A percentile compares a stretch with the other conserved stretches of the same genome.
These are phyloP conservation scores for Cecidostiba fungosa DNA, from an alignment of 2,888 invertebrate genomes.

Conservation along the genomic window DNA sequence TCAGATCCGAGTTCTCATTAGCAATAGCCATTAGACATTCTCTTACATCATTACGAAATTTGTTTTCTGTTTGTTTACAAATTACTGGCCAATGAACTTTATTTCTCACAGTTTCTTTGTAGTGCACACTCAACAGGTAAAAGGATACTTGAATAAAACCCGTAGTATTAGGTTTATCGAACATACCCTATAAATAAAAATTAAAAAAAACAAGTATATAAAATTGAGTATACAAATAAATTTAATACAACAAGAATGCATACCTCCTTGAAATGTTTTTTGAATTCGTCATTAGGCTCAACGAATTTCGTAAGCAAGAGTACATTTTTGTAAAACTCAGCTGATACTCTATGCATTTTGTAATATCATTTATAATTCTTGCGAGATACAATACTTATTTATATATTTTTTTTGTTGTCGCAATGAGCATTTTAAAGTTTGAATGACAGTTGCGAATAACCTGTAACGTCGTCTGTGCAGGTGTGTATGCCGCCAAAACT, in stretches of 20 bases:
- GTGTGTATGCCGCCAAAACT: slow-evolving; percentile 47
- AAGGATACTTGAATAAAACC: slow-evolving; percentile 75
- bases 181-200: slow-evolving; percentile 74
- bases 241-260: not conserved
- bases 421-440: not conserved
- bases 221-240: slow-evolving; percentile 24
- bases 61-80: slow-evolving; percentile 75
- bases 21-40: slow-evolving; percentile 72
- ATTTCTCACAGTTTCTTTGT: slow-evolving; percentile 72
- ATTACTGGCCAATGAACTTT: slow-evolving; percentile 75
- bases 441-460: slow-evolving; percentile 17
- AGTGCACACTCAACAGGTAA: slow-evolving; percentile 74
- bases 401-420: not conserved
- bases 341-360: slow-evolving; percentile 65
- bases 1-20: slow-evolving; percentile 73
- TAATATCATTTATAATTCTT: not conserved
- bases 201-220: not conserved
- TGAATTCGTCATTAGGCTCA: slow-evolving; percentile 73
- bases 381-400: not conserved
- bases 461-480: not conserved
- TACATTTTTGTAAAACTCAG: slow-evolving; percentile 74
- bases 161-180: slow-evolving; percentile 76
- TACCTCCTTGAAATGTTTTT: slow-evolving; percentile 72
- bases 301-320: slow-evolving; percentile 72
- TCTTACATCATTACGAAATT: slow-evolving; percentile 74